phyloP scores from a whole-genome alignment of 2,113 vertebrate species.

The Gymnorhina tibicen region DNA sequence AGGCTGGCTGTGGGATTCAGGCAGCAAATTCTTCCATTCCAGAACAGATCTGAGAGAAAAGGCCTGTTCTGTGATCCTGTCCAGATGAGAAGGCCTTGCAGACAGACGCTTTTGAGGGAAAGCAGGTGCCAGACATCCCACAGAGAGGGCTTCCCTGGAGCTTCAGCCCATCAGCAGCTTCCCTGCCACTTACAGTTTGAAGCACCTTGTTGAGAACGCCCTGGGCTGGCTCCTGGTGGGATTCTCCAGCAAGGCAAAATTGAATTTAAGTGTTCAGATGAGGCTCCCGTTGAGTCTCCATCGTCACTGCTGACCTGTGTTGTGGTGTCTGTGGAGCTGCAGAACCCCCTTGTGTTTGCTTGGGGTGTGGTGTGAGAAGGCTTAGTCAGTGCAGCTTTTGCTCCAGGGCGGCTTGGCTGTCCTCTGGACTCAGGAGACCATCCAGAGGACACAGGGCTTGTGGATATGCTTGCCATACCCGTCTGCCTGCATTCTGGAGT shows the following conservation, averaged over 20 bases:
- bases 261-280: neutral
- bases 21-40: neutral
- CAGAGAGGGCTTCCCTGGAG: neutral
- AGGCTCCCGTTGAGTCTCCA: fast-evolving
- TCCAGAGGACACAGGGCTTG: neutral
- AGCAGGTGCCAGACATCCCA: neutral
- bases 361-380: neutral
- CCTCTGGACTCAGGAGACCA: neutral
- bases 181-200: fast-evolving
- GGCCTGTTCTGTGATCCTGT: neutral
- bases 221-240: fast-evolving
- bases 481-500: neutral
- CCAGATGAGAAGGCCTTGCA: neutral
- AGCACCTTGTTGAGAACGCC: neutral
- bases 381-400: neutral
- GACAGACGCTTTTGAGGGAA: neutral
- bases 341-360: neutral
- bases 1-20: neutral
- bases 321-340: fast-evolving
- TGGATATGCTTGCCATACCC: neutral
- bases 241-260: neutral
- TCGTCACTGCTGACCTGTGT: fast-evolving
- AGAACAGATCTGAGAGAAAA: neutral
- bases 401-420: neutral
- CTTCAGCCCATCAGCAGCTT: neutral